Percentiles rank a stretch among this genome's conserved stretches.
Evolutionary conservation across 2,797 vertebrate species (phyloP).

Genomic region (Garrulus glandarius): DNA sequence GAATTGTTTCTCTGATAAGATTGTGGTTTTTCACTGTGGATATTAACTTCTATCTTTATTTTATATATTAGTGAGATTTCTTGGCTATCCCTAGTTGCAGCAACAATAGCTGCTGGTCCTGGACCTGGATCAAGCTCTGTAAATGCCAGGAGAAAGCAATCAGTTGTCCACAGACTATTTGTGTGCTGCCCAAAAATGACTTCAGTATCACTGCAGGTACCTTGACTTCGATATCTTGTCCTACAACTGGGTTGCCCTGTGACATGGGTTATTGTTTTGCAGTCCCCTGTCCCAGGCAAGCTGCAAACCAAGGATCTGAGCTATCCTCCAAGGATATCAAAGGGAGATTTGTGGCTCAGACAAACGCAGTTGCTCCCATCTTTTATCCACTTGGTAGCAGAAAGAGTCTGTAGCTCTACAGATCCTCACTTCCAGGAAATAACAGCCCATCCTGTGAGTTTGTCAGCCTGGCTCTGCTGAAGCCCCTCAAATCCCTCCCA

Average conservation of each 20-base stretch:
- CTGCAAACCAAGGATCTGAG: neutral
- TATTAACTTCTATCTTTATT: slow-evolving; percentile 39
- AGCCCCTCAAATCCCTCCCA: neutral
- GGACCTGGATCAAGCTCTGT: neutral
- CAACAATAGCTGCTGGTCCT: neutral
- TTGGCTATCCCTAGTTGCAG: neutral
- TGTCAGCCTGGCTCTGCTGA: neutral
- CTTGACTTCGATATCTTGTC: rapidly evolving
- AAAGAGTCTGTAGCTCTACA: neutral
- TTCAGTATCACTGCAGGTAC: neutral
- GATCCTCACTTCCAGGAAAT: neutral
- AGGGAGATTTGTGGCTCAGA: neutral
- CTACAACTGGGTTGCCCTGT: neutral
- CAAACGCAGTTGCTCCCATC: neutral
- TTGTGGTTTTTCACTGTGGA: slow-evolving; percentile 34
- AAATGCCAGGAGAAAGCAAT: neutral
- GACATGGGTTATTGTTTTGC: neutral
- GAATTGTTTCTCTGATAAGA: slow-evolving; percentile 49
- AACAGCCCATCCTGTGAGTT: neutral
- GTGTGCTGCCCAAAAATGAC: neutral
- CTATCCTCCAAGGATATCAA: neutral
- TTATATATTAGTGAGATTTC: slow-evolving; percentile 23
- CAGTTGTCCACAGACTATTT: neutral
- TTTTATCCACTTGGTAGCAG: neutral
- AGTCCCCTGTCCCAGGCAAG: neutral